Evolutionary conservation across 2,797 vertebrate genomes (phyloP), one percentile per base, ranked within the genome.

Genomic region (Diplodus sargus): DNA sequence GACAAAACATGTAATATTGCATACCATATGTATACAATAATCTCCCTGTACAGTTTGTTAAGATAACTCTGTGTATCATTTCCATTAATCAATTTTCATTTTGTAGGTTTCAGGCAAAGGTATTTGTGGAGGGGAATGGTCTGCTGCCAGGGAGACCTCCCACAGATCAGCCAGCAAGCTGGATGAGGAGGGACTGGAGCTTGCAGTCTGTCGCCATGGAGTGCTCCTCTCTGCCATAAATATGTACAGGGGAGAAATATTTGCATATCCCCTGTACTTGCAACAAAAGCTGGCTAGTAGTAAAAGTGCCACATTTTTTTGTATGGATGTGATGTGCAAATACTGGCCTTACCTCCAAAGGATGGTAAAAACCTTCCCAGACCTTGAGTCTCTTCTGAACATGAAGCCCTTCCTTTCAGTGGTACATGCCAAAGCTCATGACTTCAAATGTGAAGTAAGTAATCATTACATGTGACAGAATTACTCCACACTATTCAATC

Each of bases 341-440:
- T 84, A 86, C 23, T 83, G 72, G 77, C 80, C 80, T 0, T 85
- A 83, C 18, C 60, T 79, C 2, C 20, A 78, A 61, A 88, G 30
- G 54, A 42, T 79, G 0, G 2, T 25, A 25, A 74, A 53, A 64
- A 72, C 12, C 48, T 85, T 67, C 7, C 70, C 84, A 15, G 79
- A 86, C 59, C 63, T 81, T 17, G 47, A 57, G 48, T 9, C 34
- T 1, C 65, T 78, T 5, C 48, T 74, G 0, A 10, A 58, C 14
- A 88, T 84, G 64, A 79, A 58, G 34, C 66, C 70, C 1, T 82
- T 78, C 22, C 66, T 81, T 1, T 78, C 74, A 0, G 74, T 84
- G 3, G 58, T 84, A 8, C 74, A 81, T 64, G 67, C 70, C 34
- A 81, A 82, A 65, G 79, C 71, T 8, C 79, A 85, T 72, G 39